phyloP scores from a whole-genome alignment of 2,888 invertebrate species.

The Drosophila eohydei region DNA sequence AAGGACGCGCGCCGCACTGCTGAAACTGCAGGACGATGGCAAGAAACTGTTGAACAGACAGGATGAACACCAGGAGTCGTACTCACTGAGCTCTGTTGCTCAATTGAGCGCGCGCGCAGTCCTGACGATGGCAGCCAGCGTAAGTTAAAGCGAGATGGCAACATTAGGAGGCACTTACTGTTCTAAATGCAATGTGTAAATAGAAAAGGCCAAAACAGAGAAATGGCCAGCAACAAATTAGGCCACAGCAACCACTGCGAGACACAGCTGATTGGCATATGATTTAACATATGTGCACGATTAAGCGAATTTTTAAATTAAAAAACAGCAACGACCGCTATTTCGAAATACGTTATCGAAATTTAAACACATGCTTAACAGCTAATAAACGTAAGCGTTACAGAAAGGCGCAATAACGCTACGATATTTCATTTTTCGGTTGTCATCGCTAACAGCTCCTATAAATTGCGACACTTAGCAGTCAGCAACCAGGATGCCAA shows the following conservation, averaged over 20 bases:
- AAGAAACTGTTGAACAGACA: conserved; percentile 66
- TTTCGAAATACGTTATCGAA: background rate
- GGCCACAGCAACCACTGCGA: conserved; percentile 9
- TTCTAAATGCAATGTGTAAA: conserved; percentile 39
- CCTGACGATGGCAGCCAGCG: conserved; percentile 3
- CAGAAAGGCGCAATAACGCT: background rate
- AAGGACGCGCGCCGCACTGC: conserved; percentile 49
- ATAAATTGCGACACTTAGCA: conserved; percentile 10
- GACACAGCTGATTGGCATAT: conserved; percentile 27
- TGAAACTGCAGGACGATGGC: conserved; percentile 54
- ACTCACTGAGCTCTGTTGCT: conserved; percentile 18
- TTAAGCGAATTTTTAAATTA: background rate
- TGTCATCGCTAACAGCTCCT: conserved; percentile 12
- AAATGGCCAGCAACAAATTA: conserved; percentile 35
- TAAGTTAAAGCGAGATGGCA: conserved; percentile 27
- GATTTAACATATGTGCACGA: background rate
- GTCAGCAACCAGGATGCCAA: background rate
- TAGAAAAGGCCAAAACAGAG: conserved; percentile 37
- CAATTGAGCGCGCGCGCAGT: conserved; percentile 54
- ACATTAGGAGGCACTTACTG: background rate
- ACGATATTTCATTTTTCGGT: background rate
- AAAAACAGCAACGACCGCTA: background rate
- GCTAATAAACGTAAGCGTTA: background rate
- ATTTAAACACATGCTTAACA: background rate
- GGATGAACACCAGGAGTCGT: conserved; percentile 26